Evolutionary conservation across 2,113 vertebrate genomes (phyloP).

Genomic region (Pseudonaja textilis): DNA sequence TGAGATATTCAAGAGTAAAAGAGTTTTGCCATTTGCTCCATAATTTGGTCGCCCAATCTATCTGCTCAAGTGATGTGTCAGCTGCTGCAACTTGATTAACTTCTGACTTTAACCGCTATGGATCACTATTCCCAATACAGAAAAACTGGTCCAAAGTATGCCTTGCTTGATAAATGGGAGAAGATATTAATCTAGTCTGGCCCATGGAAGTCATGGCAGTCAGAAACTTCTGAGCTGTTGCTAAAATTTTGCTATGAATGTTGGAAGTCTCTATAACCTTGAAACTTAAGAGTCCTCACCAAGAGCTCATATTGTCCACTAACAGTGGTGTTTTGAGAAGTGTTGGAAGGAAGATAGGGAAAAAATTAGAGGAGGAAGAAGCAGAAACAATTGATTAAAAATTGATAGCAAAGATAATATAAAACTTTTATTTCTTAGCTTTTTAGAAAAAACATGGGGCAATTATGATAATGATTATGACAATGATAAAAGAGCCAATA

Average conservation of each 20-base stretch:
- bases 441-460: not conserved
- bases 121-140: not conserved
- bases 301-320: not conserved
- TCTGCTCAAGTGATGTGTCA: not conserved
- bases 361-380: not conserved
- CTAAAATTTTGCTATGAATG: not conserved
- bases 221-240: not conserved
- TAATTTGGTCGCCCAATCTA: not conserved
- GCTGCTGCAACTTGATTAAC: not conserved
- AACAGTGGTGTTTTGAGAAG: not conserved
- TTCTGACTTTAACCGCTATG: not conserved
- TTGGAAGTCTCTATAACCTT: not conserved
- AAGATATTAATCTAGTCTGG: not conserved
- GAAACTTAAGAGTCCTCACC: not conserved
- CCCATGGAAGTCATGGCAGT: not conserved
- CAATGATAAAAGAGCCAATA: not conserved
- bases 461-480: not conserved
- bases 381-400: not conserved
- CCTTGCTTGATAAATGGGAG: not conserved
- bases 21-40: not conserved
- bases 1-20: not conserved
- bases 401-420: not conserved
- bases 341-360: not conserved
- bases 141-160: not conserved
- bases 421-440: not conserved